Conservation (phyloP, 2,113 vertebrate genomes). For the Hyla sarda region DNA sequence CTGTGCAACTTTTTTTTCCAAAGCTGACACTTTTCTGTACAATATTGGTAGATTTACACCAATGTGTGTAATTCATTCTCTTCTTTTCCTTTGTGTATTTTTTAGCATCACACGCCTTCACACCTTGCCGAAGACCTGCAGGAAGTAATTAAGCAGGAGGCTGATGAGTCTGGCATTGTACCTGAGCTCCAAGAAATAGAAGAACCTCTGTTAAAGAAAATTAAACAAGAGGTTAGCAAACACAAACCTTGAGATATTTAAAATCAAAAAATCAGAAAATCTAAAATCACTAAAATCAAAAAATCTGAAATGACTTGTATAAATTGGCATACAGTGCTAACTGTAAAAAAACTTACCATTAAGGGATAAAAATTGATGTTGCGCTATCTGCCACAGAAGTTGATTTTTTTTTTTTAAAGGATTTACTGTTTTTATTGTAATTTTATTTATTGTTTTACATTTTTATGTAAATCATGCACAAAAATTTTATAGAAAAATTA, state of each 20-base stretch:
- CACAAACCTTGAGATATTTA: background rate
- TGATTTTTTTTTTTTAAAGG: background rate
- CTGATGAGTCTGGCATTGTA: conserved; percentile 86
- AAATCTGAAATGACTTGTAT: background rate
- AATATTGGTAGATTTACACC: background rate
- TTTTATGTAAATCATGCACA: too few species aligned
- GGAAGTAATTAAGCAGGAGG: conserved; percentile 93
- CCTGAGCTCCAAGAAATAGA: conserved; percentile 78
- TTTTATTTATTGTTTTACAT: too few species aligned
- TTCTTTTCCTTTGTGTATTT: conserved; percentile 38
- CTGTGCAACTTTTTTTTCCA: background rate
- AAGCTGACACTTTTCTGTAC: background rate
- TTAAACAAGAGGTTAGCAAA: conserved; percentile 93
- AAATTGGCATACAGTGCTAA: too few species aligned
- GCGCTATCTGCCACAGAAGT: background rate
- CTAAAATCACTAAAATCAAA: background rate
- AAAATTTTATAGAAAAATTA: background rate
- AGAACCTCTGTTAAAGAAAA: conserved; percentile 91
- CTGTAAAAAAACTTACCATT: too few species aligned
- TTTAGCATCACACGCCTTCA: conserved; percentile 83
- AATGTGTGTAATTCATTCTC: background rate
- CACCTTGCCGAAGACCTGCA: conserved; percentile 85
- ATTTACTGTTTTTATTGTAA: background rate
- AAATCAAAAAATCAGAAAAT: background rate
- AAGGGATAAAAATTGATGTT: too few species aligned